Base-by-base conservation (phyloP, 2,888 invertebrate species). In the Meganola albula region DNA sequence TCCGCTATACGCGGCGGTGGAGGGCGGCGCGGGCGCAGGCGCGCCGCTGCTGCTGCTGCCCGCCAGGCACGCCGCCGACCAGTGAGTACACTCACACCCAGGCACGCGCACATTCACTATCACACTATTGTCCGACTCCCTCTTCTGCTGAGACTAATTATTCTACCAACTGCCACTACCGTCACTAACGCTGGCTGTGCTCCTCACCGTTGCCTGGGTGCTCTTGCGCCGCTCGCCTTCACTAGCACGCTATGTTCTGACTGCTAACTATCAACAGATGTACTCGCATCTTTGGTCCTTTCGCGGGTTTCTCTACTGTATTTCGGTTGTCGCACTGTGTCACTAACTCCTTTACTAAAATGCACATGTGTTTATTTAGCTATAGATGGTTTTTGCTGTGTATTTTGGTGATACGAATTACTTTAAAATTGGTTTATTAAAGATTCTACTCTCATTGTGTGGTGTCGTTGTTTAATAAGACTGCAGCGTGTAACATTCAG, bases 1-100 rank as follows among this genome's bases (percentile, higher is more conserved):
- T 63, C 75, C 82, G 72, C 78, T 79, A 72, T 80, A 70, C 76
- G 79, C 80, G 61, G 76, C 77, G 53, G 73, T 78, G 65, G 79
- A 78, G 72, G 62, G 62, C 45, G 58, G 54, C 53, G 58, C 48
- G 40, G 58, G 53, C 27, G 54, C 49, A 50, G 46, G 35, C 30
- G 62, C 59, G 53, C 64, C 67, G 58, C 68, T 71, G 68, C 70
- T 71, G 65, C 69, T 60, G 52, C 63, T 66, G 45, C 58, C 74
- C 41, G 42, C 57, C 44, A 48, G 73, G 37, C 67, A 59, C 38
- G 67, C 60, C 31, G 51, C 60, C 50, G 66, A 70, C 43, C 57
- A 66, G 79, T 79, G 76, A 79, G 79, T 79, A 73, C 60, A 24
- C 11, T 34, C n/a, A n/a, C n/a, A n/a, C n/a, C n/a, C n/a, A n/a